Percentiles rank a stretch among this genome's conserved stretches.
Evolutionary conservation across 2,797 vertebrate species (phyloP).

Genomic region (Sebastes miniatus): DNA sequence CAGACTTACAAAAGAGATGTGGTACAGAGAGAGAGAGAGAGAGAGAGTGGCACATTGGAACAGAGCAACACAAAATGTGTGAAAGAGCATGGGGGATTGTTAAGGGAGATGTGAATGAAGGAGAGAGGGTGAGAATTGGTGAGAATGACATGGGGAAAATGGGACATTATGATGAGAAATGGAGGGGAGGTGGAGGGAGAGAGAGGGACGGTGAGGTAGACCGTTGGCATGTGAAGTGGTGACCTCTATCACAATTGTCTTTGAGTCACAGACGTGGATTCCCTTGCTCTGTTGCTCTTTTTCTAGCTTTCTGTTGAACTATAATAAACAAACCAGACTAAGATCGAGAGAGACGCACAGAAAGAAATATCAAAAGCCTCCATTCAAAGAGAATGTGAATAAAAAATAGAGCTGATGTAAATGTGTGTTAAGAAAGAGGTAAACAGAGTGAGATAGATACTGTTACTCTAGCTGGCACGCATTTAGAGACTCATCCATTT

Average conservation of each 20-base stretch:
- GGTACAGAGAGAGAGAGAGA: not conserved
- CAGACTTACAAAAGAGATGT: not conserved
- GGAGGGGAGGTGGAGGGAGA: not conserved
- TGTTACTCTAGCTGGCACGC: not conserved
- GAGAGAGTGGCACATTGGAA: not conserved
- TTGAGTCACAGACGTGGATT: not conserved
- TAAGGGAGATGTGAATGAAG: constrained; percentile 30
- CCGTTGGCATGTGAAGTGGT: not conserved
- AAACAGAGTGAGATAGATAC: not conserved
- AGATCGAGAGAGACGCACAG: not conserved
- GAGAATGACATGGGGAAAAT: constrained; percentile 57
- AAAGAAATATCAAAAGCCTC: not conserved
- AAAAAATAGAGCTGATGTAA: not conserved
- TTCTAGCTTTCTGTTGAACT: not conserved
- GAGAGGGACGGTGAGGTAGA: not conserved
- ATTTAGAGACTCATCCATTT: not conserved
- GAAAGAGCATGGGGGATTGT: constrained; percentile 37
- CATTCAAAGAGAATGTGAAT: not conserved
- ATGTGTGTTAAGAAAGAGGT: not conserved
- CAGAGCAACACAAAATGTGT: constrained; percentile 48
- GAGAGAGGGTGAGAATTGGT: constrained; percentile 63
- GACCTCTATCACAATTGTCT: not conserved
- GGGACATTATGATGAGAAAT: constrained; percentile 26
- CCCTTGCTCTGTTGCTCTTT: not conserved
- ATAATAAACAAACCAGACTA: not conserved